Conservation (phyloP, 2,797 vertebrate genomes). For the Holocentrus rufus region DNA sequence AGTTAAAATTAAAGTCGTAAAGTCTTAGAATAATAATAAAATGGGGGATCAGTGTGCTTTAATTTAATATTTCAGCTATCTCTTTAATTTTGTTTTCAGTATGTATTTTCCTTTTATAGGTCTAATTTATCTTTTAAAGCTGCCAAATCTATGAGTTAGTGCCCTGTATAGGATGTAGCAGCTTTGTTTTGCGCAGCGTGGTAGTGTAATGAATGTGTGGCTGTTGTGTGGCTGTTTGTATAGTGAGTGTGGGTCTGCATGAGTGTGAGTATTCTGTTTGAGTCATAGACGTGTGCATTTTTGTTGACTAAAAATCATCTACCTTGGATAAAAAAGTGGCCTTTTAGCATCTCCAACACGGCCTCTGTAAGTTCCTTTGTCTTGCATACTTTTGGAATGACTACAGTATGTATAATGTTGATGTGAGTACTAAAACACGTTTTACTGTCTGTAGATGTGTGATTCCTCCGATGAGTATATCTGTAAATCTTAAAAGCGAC, state of each 20-base stretch:
- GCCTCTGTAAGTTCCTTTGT: slow-evolving; percentile 64
- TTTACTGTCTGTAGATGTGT: slow-evolving; percentile 68
- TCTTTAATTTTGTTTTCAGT: slow-evolving; percentile 61
- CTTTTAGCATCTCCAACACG: slow-evolving; percentile 79
- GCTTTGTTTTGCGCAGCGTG: slow-evolving; percentile 53
- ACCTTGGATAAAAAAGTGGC: slow-evolving; percentile 77
- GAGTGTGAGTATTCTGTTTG: slow-evolving; percentile 50
- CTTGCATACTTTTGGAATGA: slow-evolving; percentile 58
- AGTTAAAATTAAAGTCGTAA: slow-evolving; percentile 53
- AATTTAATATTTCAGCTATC: slow-evolving; percentile 52
- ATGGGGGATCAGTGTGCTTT: slow-evolving; percentile 67
- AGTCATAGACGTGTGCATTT: slow-evolving; percentile 54
- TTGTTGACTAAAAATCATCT: slow-evolving; percentile 71
- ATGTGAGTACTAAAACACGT: slow-evolving; percentile 58
- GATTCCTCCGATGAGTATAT: slow-evolving; percentile 60
- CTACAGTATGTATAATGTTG: slow-evolving; percentile 50
- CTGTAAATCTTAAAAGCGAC: slow-evolving; percentile 54
- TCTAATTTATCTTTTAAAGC: slow-evolving; percentile 67
- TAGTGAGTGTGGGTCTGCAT: slow-evolving; percentile 57
- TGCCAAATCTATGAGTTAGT: slow-evolving; percentile 70
- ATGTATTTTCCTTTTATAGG: slow-evolving; percentile 61
- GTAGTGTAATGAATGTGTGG: slow-evolving; percentile 42
- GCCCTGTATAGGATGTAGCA: slow-evolving; percentile 71
- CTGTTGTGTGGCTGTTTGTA: slow-evolving; percentile 49
- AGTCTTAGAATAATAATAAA: slow-evolving; percentile 63